These are phyloP conservation scores for Lepus timidus DNA, from an alignment of 2,113 vertebrate genomes.

Conservation along the genomic window DNA sequence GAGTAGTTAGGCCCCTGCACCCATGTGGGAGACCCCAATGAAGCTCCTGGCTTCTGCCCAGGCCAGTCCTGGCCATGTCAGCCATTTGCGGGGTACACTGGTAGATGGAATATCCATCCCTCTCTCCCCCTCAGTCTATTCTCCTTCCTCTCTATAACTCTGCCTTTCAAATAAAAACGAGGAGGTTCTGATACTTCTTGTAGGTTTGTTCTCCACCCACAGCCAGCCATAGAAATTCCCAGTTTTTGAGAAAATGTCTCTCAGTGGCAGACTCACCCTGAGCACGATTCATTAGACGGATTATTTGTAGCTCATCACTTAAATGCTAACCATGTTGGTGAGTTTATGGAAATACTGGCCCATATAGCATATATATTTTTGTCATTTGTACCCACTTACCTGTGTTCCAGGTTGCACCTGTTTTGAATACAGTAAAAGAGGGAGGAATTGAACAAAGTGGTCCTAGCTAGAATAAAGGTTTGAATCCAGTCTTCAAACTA, in stretches of 20 bases:
- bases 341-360: background rate
- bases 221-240: background rate
- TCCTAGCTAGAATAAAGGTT: constrained; percentile 9
- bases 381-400: background rate
- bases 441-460: background rate
- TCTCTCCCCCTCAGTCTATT: too few species aligned
- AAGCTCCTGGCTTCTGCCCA: too few species aligned
- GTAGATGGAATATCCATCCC: too few species aligned
- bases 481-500: background rate
- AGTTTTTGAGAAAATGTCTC: constrained; percentile 11
- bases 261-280: background rate
- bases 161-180: too few species aligned
- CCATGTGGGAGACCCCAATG: too few species aligned
- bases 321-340: constrained; percentile 40
- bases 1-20: too few species aligned
- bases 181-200: too few species aligned
- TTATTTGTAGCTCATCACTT: background rate
- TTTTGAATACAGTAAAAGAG: constrained; percentile 5
- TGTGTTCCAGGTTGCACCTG: background rate
- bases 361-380: background rate
- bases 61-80: too few species aligned
- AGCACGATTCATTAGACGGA: background rate
- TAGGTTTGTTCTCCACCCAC: background rate
- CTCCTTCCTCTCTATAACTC: too few species aligned
- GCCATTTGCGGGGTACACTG: too few species aligned